phyloP scores from a whole-genome alignment of 2,888 invertebrate species.

The Platycheirus rosarum region DNA sequence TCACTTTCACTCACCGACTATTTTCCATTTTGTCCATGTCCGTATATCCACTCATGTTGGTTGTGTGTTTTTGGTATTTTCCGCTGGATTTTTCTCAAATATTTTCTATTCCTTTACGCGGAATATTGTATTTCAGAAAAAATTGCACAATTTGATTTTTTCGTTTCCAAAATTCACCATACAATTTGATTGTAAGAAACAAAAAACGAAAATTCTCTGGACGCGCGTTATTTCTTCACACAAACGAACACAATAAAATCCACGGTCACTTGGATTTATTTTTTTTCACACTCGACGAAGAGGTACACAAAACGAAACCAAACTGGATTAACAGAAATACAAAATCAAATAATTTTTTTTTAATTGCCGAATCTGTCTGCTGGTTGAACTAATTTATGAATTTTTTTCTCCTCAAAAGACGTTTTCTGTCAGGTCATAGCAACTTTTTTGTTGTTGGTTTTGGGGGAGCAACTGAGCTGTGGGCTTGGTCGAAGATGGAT shows the following conservation, averaged over 20 bases:
- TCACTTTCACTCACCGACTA: slow-evolving; percentile 72
- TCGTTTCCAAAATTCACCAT: not conserved
- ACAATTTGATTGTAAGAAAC: slow-evolving; percentile 18
- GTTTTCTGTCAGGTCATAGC: not conserved
- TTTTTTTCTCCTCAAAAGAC: slow-evolving; percentile 8
- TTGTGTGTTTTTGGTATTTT: slow-evolving; percentile 25
- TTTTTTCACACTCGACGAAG: slow-evolving; percentile 16
- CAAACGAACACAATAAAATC: slow-evolving; percentile 39
- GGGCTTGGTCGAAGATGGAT: slow-evolving; percentile 9
- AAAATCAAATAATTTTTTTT: slow-evolving; percentile 19
- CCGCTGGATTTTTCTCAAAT: not conserved
- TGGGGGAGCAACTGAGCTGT: not conserved
- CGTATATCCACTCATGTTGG: slow-evolving; percentile 69
- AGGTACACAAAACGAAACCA: slow-evolving; percentile 22
- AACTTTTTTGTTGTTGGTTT: slow-evolving; percentile 3
- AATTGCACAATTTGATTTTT: slow-evolving; percentile 36
- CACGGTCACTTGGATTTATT: slow-evolving; percentile 29
- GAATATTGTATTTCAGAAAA: slow-evolving; percentile 14
- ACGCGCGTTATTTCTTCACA: slow-evolving; percentile 46
- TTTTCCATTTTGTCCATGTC: slow-evolving; percentile 71
- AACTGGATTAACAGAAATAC: slow-evolving; percentile 25
- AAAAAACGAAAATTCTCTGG: not conserved
- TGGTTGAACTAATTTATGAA: slow-evolving; percentile 5
- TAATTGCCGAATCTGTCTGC: slow-evolving; percentile 3
- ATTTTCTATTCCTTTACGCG: slow-evolving; percentile 14